Percentiles rank a stretch among this genome's conserved stretches.
These are phyloP conservation scores for Carposina sasakii DNA, from an alignment of 1,140 invertebrate species.

Conservation along the genomic window DNA sequence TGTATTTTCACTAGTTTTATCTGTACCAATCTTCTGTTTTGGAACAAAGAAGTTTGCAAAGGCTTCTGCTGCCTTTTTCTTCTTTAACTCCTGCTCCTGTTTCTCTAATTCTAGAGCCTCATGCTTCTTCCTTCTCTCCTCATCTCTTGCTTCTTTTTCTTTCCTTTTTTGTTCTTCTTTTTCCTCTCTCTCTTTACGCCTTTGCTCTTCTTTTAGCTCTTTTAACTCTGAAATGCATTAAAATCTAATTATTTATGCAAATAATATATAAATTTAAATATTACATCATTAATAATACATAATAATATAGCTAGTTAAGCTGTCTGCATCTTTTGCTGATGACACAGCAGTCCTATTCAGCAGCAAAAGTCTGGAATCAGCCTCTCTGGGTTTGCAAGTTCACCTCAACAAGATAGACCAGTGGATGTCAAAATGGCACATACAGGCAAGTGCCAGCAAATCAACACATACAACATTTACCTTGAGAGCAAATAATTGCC, in stretches of 20 bases:
- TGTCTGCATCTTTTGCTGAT: too few relatives aligned
- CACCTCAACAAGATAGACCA: too few relatives aligned
- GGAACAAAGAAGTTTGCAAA: constrained; percentile 87
- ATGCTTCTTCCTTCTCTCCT: constrained; percentile 77
- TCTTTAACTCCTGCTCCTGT: constrained; percentile 79
- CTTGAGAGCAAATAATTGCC: too few relatives aligned
- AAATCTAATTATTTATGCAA: not conserved
- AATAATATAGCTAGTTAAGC: too few relatives aligned
- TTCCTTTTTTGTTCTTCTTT: constrained; percentile 72
- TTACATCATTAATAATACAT: too few relatives aligned
- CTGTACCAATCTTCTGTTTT: constrained; percentile 74
- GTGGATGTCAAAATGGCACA: too few relatives aligned
- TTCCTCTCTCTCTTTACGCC: constrained; percentile 73
- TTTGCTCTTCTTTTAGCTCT: constrained; percentile 68
- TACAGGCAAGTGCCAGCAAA: too few relatives aligned
- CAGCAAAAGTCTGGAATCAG: too few relatives aligned
- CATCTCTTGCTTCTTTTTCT: constrained; percentile 76
- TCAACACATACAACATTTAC: too few relatives aligned
- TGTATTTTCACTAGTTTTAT: constrained; percentile 27
- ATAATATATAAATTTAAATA: constrained; percentile 1
- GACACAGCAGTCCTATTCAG: too few relatives aligned
- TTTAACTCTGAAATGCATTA: constrained; percentile 45
- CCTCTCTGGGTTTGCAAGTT: too few relatives aligned
- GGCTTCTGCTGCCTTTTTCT: constrained; percentile 81
- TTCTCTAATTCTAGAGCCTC: constrained; percentile 76